Evolutionary conservation across 2,797 vertebrate species (phyloP), one percentile per base, ranked within the genome.

Genomic region (Oryzias dopingdopingensis): DNA sequence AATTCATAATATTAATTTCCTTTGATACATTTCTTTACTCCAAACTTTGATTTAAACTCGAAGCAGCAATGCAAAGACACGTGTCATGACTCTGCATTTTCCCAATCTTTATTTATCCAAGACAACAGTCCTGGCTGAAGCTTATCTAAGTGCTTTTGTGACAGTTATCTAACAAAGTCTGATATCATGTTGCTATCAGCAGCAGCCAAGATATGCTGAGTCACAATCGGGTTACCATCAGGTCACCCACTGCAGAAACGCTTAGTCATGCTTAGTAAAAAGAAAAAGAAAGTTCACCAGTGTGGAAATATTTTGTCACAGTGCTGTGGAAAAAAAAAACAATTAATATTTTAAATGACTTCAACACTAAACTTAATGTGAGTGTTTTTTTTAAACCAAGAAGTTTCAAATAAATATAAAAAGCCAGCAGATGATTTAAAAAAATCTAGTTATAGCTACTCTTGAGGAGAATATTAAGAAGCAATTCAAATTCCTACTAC

Each of bases 71-170:
- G 17, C n/a, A 14, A 4, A 49, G 47, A 26, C 14, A 40, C 6
- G 4, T 7, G 20, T 41, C 56, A 42, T 59, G 42, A 44, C 49
- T 51, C 51, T 60, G 42, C 26, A 23, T 14, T 23, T 45, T 37
- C 6, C 14, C 45, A 32, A 2, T 37, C n/a, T 13, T 15, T 42
- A 43, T 16, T 50, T n/a, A 50, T n/a, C 18, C 17, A 13, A 40
- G 17, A 4, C 40, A 50, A 17, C 13, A 3, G 14, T 32, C 42
- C 18, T 41, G 5, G 5, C 17, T 62, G 45, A 55, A 62, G 14
- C 14, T 45, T 49, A 29, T 16, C 7, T 22, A 1, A 4, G 14
- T 8, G 3, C 4, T 61, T 62, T 53, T 47, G 40, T 37, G 37
- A 32, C 14, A 3, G 26, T 42, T 6, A 47, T 40, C 16, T 23